Percentiles rank a stretch among this genome's conserved stretches.
Evolutionary conservation across 2,797 vertebrate genomes (phyloP).

Genomic region (Eidolon dupreanum): DNA sequence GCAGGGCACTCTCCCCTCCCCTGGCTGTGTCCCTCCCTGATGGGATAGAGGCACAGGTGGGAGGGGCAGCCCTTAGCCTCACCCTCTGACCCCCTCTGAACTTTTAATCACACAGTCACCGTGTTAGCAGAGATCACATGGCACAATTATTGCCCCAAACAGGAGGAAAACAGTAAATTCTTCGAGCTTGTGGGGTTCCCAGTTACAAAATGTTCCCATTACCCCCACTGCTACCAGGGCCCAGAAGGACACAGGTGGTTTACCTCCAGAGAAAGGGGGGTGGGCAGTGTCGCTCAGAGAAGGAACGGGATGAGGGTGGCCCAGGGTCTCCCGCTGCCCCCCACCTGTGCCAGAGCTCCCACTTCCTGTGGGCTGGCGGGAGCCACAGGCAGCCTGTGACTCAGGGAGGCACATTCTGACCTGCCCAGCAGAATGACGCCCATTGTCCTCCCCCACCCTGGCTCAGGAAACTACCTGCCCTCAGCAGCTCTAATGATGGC

Average conservation of each 20-base stretch:
- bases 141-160: accelerated
- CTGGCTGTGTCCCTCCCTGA: accelerated
- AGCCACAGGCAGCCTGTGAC: background rate
- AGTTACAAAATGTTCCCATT: accelerated
- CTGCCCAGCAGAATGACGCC: background rate
- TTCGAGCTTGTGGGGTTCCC: background rate
- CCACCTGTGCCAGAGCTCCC: background rate
- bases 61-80: background rate
- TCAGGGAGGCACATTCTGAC: slow-evolving; percentile 49
- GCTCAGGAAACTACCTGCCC: accelerated
- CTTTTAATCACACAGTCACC: background rate
- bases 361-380: background rate
- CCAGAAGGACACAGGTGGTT: background rate
- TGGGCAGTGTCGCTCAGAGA: background rate
- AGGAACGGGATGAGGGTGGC: background rate
- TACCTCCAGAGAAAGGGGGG: background rate
- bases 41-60: background rate
- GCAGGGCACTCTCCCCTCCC: too few species aligned
- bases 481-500: accelerated
- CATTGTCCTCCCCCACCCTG: background rate
- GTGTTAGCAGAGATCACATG: background rate
- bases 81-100: accelerated
- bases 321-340: accelerated
- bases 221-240: background rate
- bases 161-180: background rate